A percentile compares a stretch with the other conserved stretches of the same genome.
phyloP scores from a whole-genome alignment of 1,140 invertebrate species.

The Eumeta japonica region DNA sequence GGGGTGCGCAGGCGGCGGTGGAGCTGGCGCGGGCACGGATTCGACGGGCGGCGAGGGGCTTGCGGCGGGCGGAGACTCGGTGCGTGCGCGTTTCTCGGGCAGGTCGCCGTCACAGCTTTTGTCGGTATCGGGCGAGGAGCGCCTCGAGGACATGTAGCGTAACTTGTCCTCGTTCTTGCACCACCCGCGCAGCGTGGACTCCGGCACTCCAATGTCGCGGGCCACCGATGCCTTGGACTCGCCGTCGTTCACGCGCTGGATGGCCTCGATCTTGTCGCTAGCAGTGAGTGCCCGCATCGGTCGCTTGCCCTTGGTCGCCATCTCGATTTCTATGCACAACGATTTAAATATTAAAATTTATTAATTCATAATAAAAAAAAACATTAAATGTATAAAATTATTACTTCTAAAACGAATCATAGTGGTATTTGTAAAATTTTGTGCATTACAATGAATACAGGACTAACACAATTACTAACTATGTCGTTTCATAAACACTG shows the following conservation, averaged over 20 bases:
- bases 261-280: slow-evolving; percentile 75
- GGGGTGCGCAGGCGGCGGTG: slow-evolving; percentile 13
- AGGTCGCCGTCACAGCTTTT: slow-evolving; percentile 56
- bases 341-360: no score
- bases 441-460: slow-evolving; percentile 23
- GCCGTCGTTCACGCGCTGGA: slow-evolving; percentile 75
- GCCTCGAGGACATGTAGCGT: slow-evolving; percentile 66
- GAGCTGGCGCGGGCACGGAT: slow-evolving; percentile 21
- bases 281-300: slow-evolving; percentile 69
- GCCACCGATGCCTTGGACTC: slow-evolving; percentile 81
- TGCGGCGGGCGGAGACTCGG: slow-evolving; percentile 37
- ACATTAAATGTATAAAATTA: no score
- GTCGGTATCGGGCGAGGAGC: slow-evolving; percentile 64
- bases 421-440: no score
- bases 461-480: slow-evolving; percentile 23
- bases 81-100: slow-evolving; percentile 58
- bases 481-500: no score
- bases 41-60: slow-evolving; percentile 18
- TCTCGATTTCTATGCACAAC: no score
- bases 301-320: slow-evolving; percentile 65
- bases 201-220: slow-evolving; percentile 76
- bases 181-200: slow-evolving; percentile 80
- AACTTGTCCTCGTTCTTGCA: slow-evolving; percentile 82
- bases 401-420: no score
- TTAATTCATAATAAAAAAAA: no score